These are phyloP conservation scores for Palythoa heliodiscus DNA, from an alignment of 92 coral and sea anemone species.

Conservation along the genomic window DNA sequence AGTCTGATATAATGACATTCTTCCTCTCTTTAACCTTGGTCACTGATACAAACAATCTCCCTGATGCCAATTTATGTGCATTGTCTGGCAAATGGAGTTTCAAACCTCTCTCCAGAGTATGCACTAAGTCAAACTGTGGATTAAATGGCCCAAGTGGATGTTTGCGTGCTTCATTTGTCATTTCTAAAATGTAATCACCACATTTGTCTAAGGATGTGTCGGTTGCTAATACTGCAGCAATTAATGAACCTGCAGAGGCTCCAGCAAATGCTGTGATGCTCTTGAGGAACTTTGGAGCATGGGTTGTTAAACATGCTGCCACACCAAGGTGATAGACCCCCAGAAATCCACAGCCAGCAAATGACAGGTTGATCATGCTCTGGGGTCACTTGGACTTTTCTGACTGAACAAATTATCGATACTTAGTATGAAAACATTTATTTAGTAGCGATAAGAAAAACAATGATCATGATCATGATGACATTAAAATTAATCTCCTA, in stretches of 20 bases:
- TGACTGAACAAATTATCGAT: not conserved
- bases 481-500: too few species aligned
- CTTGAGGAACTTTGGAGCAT: constrained; percentile 83
- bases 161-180: constrained; percentile 79
- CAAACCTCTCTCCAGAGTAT: constrained; percentile 72
- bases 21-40: constrained; percentile 84
- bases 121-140: constrained; percentile 92
- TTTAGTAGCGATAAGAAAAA: too few species aligned
- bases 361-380: constrained; percentile 80
- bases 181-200: constrained; percentile 71
- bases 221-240: constrained; percentile 92
- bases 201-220: constrained; percentile 84
- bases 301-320: constrained; percentile 73
- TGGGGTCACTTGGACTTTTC: not conserved
- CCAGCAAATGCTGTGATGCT: constrained; percentile 89
- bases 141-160: constrained; percentile 89
- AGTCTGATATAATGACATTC: constrained; percentile 85
- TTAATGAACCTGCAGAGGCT: constrained; percentile 95
- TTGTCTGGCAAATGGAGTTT: constrained; percentile 71
- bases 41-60: constrained; percentile 82
- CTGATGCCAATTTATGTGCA: constrained; percentile 81
- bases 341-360: constrained; percentile 99
- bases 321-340: constrained; percentile 95
- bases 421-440: too few species aligned
- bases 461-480: too few species aligned